These are phyloP conservation scores for Drosophila seguyi DNA, from an alignment of 1,140 invertebrate species.

Conservation along the genomic window DNA sequence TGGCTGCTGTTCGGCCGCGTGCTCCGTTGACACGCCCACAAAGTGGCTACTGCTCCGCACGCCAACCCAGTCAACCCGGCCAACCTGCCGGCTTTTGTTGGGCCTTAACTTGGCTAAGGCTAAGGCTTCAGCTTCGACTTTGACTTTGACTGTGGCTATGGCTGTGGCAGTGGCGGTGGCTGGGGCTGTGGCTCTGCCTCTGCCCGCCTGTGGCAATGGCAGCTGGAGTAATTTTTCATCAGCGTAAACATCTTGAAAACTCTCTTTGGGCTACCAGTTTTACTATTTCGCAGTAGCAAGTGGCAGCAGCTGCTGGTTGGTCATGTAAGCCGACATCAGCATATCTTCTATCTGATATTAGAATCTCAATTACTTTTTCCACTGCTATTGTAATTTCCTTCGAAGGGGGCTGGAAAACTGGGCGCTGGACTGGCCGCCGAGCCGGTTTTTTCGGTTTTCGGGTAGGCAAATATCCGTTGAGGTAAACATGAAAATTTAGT, in stretches of 20 bases:
- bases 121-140: constrained; percentile 13
- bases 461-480: constrained; percentile 52
- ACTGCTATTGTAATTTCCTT: constrained; percentile 61
- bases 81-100: constrained; percentile 29
- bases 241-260: constrained; percentile 69
- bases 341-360: constrained; percentile 78
- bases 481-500: constrained; percentile 52
- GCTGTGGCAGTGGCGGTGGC: too few species aligned
- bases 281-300: constrained; percentile 31
- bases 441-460: constrained; percentile 50
- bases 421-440: constrained; percentile 45
- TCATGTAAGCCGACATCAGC: constrained; percentile 65
- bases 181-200: constrained; percentile 17
- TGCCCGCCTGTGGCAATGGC: constrained; percentile 66
- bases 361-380: constrained; percentile 81
- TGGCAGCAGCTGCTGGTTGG: constrained; percentile 34
- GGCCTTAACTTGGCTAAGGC: constrained; percentile 9
- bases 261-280: constrained; percentile 68
- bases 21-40: constrained; percentile 46
- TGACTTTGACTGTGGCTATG: constrained; percentile 30
- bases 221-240: constrained; percentile 80
- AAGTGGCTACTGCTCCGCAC: constrained; percentile 37
- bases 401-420: constrained; percentile 41
- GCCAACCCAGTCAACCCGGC: neutral
- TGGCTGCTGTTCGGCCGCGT: constrained; percentile 69